These are phyloP conservation scores for Sclerodermus sp. DNA, from an alignment of 2,888 invertebrate species.

Conservation along the genomic window DNA sequence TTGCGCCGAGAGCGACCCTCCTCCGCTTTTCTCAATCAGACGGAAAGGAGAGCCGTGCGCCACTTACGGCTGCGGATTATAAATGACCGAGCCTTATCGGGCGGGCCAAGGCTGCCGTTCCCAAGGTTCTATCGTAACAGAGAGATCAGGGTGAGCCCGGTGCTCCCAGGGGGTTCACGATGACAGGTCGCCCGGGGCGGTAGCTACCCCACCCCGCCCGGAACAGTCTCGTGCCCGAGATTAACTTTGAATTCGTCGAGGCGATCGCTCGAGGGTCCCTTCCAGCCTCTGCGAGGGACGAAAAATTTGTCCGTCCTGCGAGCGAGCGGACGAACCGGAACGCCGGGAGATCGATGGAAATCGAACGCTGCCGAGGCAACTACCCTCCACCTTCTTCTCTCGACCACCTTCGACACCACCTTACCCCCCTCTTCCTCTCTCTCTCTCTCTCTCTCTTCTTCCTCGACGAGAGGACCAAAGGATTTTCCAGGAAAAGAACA, in stretches of 20 bases:
- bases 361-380: conserved; percentile 13
- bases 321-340: conserved; percentile 30
- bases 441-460: no score
- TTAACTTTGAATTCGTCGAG: conserved; percentile 41
- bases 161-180: conserved; percentile 46
- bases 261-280: conserved; percentile 11
- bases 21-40: conserved; percentile 21
- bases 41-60: conserved; percentile 25
- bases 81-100: conserved; percentile 53
- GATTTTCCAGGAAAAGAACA: no score
- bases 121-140: conserved; percentile 47
- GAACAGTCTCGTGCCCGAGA: conserved; percentile 41
- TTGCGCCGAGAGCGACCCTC: conserved; percentile 10
- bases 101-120: conserved; percentile 38
- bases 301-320: conserved; percentile 37
- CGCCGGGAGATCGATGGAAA: conserved; percentile 39
- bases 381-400: no score
- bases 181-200: conserved; percentile 44
- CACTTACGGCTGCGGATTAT: conserved; percentile 45
- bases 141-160: conserved; percentile 44
- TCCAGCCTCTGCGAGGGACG: conserved; percentile 22
- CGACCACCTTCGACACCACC: no score
- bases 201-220: conserved; percentile 11
- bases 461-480: no score
- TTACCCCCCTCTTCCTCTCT: no score